Percentiles rank a stretch among this genome's conserved stretches.
phyloP scores from a whole-genome alignment of 2,113 vertebrate species.

The Leuciscus idus region DNA sequence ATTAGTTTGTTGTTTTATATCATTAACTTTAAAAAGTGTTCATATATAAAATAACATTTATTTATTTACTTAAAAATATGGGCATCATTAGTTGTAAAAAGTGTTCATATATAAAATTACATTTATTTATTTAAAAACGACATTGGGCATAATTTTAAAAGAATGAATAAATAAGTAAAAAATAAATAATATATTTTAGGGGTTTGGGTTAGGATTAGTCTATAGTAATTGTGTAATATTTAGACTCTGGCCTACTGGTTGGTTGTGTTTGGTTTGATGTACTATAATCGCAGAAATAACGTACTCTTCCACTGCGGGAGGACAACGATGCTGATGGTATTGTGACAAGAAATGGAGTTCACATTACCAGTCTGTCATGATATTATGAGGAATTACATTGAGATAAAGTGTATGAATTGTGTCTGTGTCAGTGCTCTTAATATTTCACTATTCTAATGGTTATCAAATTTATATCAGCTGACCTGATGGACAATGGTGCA shows the following conservation, averaged over 20 bases:
- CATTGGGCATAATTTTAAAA: too few relatives aligned
- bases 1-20: background rate
- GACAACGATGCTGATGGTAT: background rate
- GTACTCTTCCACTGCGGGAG: background rate
- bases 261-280: background rate
- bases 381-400: conserved; percentile 4
- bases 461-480: conserved; percentile 3
- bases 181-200: background rate
- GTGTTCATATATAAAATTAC: background rate
- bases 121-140: background rate
- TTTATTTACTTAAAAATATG: background rate
- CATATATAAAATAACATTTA: background rate
- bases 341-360: background rate
- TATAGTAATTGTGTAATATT: background rate
- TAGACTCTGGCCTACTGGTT: background rate
- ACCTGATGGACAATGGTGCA: conserved; percentile 38
- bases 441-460: background rate
- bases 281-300: background rate
- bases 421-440: background rate
- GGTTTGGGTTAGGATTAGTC: background rate
- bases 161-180: background rate
- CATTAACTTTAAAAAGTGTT: background rate
- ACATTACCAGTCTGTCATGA: conserved; percentile 1
- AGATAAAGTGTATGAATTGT: background rate
- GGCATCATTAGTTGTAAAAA: background rate